phyloP scores from a whole-genome alignment of 2,888 invertebrate species.

The Tuta absoluta region DNA sequence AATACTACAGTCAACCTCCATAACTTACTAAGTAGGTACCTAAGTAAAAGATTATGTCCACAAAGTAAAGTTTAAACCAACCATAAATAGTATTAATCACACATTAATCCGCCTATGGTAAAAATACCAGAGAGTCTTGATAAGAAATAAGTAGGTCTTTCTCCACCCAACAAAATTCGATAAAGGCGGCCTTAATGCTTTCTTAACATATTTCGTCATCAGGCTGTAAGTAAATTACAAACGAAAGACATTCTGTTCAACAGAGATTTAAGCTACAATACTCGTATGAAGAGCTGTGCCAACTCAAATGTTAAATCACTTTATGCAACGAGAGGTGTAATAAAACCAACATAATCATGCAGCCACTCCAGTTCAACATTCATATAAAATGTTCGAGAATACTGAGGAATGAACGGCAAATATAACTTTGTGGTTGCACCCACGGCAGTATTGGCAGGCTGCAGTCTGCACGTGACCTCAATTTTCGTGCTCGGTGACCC shows the following conservation, averaged over 20 bases:
- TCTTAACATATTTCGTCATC: no score
- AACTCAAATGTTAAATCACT: neutral
- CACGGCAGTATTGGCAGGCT: conserved; percentile 19
- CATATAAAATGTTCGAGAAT: neutral
- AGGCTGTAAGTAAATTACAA: neutral
- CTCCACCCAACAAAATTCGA: no score
- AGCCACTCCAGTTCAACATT: neutral
- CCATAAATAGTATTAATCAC: no score
- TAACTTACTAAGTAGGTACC: no score
- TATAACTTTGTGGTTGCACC: conserved; percentile 9
- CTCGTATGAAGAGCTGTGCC: neutral
- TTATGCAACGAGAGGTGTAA: conserved; percentile 19
- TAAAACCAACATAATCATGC: neutral
- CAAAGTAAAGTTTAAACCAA: no score
- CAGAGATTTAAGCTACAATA: neutral
- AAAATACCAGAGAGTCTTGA: no score
- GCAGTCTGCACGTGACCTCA: conserved; percentile 51
- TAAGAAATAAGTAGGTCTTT: no score
- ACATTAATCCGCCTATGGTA: no score
- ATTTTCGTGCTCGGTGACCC: conserved; percentile 65
- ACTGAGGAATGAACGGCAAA: neutral
- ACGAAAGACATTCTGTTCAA: neutral
- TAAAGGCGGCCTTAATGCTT: no score
- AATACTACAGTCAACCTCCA: no score
- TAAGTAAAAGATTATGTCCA: no score